Evolutionary conservation across 2,888 invertebrate genomes (phyloP), one percentile per base, ranked within the genome.

Genomic region (Lymantria dispar): DNA sequence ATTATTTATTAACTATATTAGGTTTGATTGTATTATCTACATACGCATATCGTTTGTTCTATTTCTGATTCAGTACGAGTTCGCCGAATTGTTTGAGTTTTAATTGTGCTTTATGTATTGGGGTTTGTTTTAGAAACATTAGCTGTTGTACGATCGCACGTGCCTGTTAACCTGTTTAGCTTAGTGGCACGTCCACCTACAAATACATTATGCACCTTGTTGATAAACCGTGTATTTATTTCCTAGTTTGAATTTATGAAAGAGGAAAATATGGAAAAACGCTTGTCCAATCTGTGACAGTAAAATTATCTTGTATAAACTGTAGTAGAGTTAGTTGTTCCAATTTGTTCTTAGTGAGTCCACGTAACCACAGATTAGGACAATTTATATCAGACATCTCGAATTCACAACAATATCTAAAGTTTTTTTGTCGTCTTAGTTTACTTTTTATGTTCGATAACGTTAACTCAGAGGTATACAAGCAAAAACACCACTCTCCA

Each of bases 121-220:
- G 69, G 72, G 70, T 75, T 82, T 86, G 85, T 87, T 86, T 86
- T 80, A 83, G 84, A 85, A 87, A 87, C 84, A 86, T 74, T 70
- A 77, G 63, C 65, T 74, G 80, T 76, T 78, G 70, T 78, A 65
- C 71, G 69, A 72, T 64, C 73, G 87, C 87, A 80, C 89, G 88
- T 85, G 89, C 85, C 81, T 84, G 83, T 84, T 88, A 82, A 76
- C 85, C 81, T 84, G 83, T 84, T 88, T 83, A 76, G 72, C 71
- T 72, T 82, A 78, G 73, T 76, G 77, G 78, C 76, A 78, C 80
- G 78, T 80, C 68, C 76, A 62, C 58, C 60, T 64, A 68, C 29
- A 38, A 7, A 12, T 38, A 38, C 12, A 38, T 45, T 62, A 66
- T 60, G 56, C 59, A 60, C 52, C 57, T 38, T 38, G 38, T 38